These are phyloP conservation scores for Mus spretus DNA, from an alignment of 2,797 vertebrate genomes.

Conservation along the genomic window DNA sequence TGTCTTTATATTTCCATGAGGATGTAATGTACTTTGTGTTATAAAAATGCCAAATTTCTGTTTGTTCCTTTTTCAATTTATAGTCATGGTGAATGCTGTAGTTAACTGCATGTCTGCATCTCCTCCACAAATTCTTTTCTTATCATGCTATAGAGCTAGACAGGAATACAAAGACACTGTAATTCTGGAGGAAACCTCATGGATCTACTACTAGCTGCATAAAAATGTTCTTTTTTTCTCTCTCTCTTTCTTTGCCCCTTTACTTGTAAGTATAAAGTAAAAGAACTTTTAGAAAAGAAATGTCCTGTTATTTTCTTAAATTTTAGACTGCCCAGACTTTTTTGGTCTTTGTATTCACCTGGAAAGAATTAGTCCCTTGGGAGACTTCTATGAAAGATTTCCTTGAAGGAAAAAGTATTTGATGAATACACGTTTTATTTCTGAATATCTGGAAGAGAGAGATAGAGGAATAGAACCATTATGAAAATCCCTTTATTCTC, in stretches of 20 bases:
- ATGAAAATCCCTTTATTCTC: background rate
- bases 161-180: background rate
- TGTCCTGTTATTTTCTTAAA: background rate
- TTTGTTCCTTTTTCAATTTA: conserved; percentile 5
- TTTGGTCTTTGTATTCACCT: conserved; percentile 8
- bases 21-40: background rate
- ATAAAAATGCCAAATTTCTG: background rate
- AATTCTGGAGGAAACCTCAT: background rate
- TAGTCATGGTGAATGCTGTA: background rate
- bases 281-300: background rate
- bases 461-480: background rate
- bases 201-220: background rate
- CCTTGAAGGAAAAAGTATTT: background rate
- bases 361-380: background rate
- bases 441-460: background rate
- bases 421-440: conserved; percentile 35
- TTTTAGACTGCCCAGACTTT: background rate
- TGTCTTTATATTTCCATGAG: background rate
- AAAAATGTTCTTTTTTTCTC: background rate
- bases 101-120: background rate
- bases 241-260: background rate
- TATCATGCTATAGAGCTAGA: background rate
- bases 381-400: background rate
- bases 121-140: background rate
- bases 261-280: background rate